A percentile compares a stretch with the other conserved stretches of the same genome.
Conservation (phyloP, 2,797 vertebrate species). For the Percopsis omiscomaycus region DNA sequence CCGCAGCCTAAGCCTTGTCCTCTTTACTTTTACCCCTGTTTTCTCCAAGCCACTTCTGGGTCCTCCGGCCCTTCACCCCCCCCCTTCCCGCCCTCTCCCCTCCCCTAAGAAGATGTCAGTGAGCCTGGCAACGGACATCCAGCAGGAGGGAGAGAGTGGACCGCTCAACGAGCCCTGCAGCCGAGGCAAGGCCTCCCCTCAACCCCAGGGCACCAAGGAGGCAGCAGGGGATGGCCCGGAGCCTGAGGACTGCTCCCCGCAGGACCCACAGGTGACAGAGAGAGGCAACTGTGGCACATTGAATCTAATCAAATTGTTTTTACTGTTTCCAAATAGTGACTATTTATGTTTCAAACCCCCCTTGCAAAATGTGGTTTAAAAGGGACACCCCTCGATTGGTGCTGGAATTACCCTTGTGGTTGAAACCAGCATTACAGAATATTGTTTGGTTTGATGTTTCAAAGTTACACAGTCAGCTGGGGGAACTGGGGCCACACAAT, state of each 20-base stretch:
- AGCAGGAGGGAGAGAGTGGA: slow-evolving; percentile 94
- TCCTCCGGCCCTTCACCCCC: slow-evolving; percentile 58
- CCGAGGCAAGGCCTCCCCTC: slow-evolving; percentile 85
- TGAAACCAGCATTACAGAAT: too few species aligned
- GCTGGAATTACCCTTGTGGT: too few species aligned
- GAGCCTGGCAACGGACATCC: slow-evolving; percentile 89
- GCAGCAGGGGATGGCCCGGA: slow-evolving; percentile 82
- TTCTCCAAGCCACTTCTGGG: slow-evolving; percentile 59
- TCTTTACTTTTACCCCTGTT: slow-evolving; percentile 1
- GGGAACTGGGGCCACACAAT: too few species aligned
- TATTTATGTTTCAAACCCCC: not conserved
- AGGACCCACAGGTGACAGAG: slow-evolving; percentile 87
- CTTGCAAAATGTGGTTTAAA: too few species aligned
- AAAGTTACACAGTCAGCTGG: too few species aligned
- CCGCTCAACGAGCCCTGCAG: slow-evolving; percentile 85
- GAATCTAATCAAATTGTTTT: not conserved
- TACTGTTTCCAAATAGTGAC: too few species aligned
- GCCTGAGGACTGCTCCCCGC: slow-evolving; percentile 82
- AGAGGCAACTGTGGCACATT: not conserved
- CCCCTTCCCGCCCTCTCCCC: slow-evolving; percentile 69
- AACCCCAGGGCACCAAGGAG: slow-evolving; percentile 86
- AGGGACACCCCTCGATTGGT: too few species aligned
- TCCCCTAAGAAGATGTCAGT: slow-evolving; percentile 89
- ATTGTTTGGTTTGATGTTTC: too few species aligned
- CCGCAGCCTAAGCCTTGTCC: not conserved